Percentiles rank a stretch among this genome's conserved stretches.
Evolutionary conservation across 2,888 invertebrate genomes (phyloP).

Genomic region (Beris chalybata): DNA sequence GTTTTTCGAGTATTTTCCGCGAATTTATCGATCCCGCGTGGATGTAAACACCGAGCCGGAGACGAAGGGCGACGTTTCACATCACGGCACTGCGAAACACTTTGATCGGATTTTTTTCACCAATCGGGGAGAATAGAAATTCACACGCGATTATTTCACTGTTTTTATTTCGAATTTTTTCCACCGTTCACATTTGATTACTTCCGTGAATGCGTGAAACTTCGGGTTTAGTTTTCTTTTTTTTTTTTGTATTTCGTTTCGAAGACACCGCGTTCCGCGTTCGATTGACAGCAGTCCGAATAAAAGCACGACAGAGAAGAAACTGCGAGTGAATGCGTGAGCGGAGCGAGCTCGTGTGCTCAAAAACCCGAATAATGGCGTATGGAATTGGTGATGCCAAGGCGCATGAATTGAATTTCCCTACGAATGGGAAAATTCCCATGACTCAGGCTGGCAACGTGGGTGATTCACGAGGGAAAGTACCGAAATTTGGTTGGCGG

Average conservation of each 20-base stretch:
- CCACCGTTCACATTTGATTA: neutral
- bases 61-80: constrained; percentile 13
- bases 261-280: neutral
- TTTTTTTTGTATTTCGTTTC: neutral
- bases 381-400: constrained; percentile 16
- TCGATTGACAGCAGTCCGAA: neutral
- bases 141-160: neutral
- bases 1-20: neutral
- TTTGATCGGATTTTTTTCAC: neutral
- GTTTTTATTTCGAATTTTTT: neutral
- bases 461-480: constrained; percentile 12
- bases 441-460: neutral
- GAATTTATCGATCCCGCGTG: constrained; percentile 2
- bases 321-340: constrained; percentile 11
- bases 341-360: neutral
- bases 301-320: constrained; percentile 21
- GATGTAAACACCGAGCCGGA: constrained; percentile 21
- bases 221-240: neutral
- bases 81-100: neutral
- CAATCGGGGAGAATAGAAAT: neutral
- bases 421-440: neutral
- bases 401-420: neutral
- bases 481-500: neutral
- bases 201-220: neutral
- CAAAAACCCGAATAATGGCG: neutral